Percentiles rank a stretch among this genome's conserved stretches.
phyloP scores from a whole-genome alignment of 2,888 invertebrate genomes.

The Toxonevra muliebris region DNA sequence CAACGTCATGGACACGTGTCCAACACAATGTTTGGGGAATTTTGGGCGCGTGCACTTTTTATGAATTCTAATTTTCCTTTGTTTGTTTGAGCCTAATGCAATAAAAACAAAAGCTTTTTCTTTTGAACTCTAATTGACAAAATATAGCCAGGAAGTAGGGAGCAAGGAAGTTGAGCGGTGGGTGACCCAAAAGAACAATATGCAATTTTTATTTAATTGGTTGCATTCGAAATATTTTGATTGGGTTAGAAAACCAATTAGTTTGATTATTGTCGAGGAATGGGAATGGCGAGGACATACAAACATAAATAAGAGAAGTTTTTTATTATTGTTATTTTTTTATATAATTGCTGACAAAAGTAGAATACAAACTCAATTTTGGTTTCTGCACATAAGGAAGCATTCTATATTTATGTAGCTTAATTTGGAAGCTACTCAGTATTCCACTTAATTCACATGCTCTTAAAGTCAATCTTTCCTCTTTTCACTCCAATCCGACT shows the following conservation, averaged over 20 bases:
- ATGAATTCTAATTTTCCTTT: slow-evolving; percentile 19
- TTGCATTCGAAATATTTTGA: slow-evolving; percentile 27
- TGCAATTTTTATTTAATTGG: slow-evolving; percentile 29
- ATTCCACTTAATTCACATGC: too few species aligned
- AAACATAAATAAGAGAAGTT: too few species aligned
- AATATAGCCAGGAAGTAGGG: background rate
- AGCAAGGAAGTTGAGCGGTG: background rate
- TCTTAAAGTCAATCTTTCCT: too few species aligned
- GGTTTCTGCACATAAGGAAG: too few species aligned
- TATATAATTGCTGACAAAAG: too few species aligned
- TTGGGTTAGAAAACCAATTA: slow-evolving; percentile 9
- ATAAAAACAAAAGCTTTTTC: background rate
- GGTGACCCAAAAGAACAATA: background rate
- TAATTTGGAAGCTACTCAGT: too few species aligned
- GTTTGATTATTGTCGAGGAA: slow-evolving; percentile 11
- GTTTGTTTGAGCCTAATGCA: slow-evolving; percentile 11
- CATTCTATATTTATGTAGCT: too few species aligned
- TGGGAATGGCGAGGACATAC: slow-evolving; percentile 4
- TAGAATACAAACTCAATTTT: too few species aligned
- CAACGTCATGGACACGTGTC: slow-evolving; percentile 10
- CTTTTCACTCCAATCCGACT: too few species aligned
- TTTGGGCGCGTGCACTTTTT: slow-evolving; percentile 18
- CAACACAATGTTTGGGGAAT: background rate
- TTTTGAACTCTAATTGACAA: too few species aligned
- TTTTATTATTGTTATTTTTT: too few species aligned